These are phyloP conservation scores for Ennomos fuscantarius DNA, from an alignment of 2,888 invertebrate species.

Conservation along the genomic window DNA sequence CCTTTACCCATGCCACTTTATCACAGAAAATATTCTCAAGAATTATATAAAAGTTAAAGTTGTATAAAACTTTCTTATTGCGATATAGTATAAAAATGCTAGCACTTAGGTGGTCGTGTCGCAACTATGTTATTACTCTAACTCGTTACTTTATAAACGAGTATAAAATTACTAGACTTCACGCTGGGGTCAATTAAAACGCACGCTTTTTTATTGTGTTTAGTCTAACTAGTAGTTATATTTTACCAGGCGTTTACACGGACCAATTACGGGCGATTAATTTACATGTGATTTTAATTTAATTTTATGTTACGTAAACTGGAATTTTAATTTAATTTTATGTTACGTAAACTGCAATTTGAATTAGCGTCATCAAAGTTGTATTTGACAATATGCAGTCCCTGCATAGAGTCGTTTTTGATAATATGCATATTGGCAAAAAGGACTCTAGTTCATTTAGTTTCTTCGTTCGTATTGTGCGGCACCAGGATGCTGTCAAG, in stretches of 20 bases:
- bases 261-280: slow-evolving; percentile 42
- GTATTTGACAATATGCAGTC: background rate
- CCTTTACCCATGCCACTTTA: slow-evolving; percentile 15
- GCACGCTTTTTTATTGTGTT: slow-evolving; percentile 58
- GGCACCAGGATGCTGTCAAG: too few relatives aligned
- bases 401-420: too few relatives aligned
- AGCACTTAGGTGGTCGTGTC: background rate
- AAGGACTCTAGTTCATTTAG: too few relatives aligned
- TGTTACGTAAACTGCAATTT: background rate
- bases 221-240: slow-evolving; percentile 43
- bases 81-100: slow-evolving; percentile 3
- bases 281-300: slow-evolving; percentile 33
- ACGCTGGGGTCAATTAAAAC: slow-evolving; percentile 66
- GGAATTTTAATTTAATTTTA: background rate
- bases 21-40: background rate
- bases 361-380: background rate
- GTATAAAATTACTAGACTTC: slow-evolving; percentile 64
- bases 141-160: slow-evolving; percentile 58
- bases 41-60: background rate
- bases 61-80: background rate
- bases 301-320: slow-evolving; percentile 19
- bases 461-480: too few relatives aligned
- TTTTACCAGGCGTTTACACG: slow-evolving; percentile 51
- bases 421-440: too few relatives aligned
- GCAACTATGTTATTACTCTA: slow-evolving; percentile 53